These are phyloP conservation scores for Hecatera dysodea DNA, from an alignment of 2,888 invertebrate genomes.

Conservation along the genomic window DNA sequence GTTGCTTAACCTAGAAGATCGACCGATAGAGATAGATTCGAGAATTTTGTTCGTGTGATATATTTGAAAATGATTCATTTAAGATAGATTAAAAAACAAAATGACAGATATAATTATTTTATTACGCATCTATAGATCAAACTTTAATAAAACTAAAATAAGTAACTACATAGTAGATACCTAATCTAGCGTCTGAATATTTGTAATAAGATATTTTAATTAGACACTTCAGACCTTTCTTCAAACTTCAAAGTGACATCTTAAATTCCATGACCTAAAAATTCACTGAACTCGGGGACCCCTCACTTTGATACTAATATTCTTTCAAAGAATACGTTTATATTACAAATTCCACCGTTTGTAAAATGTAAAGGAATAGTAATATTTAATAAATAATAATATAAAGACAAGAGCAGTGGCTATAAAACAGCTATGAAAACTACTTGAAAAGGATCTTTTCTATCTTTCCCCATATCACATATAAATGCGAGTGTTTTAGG, in stretches of 20 bases:
- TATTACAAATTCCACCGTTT: conserved; percentile 1
- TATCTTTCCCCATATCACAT: conserved; percentile 31
- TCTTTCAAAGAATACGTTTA: conserved; percentile 2
- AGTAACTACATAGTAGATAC: too few species aligned
- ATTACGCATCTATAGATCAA: too few species aligned
- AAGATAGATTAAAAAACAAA: too few species aligned
- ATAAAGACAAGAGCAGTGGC: conserved; percentile 25
- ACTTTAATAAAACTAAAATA: too few species aligned
- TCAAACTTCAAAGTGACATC: not conserved
- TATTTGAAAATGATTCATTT: too few species aligned
- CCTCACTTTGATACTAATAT: not conserved
- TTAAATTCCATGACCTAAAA: not conserved
- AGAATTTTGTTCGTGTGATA: too few species aligned
- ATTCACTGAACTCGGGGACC: too few species aligned
- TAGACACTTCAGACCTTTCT: not conserved
- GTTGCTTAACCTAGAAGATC: too few species aligned
- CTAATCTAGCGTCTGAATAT: not conserved
- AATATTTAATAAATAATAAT: conserved; percentile 10
- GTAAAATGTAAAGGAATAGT: not conserved
- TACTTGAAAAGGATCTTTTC: conserved; percentile 34
- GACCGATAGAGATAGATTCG: too few species aligned
- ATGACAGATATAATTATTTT: too few species aligned
- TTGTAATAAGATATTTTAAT: not conserved
- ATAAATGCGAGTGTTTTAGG: not conserved
- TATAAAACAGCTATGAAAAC: conserved; percentile 45